These are phyloP conservation scores for Meloidogyne floridensis DNA, from an alignment of 1,140 invertebrate genomes.

Conservation along the genomic window DNA sequence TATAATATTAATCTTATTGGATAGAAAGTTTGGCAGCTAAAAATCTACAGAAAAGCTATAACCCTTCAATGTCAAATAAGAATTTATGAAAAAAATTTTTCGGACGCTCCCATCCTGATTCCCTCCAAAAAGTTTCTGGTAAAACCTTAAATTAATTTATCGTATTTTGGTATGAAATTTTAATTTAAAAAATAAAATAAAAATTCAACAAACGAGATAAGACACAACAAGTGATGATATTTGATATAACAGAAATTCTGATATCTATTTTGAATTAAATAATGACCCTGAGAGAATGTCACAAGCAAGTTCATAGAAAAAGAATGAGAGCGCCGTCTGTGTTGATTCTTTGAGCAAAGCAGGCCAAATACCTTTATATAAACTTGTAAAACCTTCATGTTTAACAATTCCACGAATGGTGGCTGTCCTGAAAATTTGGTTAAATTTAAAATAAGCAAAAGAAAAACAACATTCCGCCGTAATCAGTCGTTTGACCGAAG, in stretches of 20 bases:
- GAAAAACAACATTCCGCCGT: slow-evolving; percentile 20
- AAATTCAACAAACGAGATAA: background rate
- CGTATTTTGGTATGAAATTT: too few species aligned
- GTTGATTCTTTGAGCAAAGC: slow-evolving; percentile 41
- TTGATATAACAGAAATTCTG: background rate
- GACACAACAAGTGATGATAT: background rate
- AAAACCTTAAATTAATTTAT: too few species aligned
- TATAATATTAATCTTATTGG: too few species aligned
- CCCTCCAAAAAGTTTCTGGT: too few species aligned
- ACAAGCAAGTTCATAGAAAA: slow-evolving; percentile 45
- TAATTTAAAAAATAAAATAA: background rate
- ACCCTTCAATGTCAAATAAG: too few species aligned
- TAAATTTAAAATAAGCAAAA: slow-evolving; percentile 18
- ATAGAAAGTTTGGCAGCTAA: too few species aligned
- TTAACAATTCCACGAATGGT: slow-evolving; percentile 9
- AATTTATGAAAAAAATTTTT: background rate
- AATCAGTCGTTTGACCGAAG: slow-evolving; percentile 22
- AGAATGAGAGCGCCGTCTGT: slow-evolving; percentile 45
- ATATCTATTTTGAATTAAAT: background rate
- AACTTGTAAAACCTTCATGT: slow-evolving; percentile 32
- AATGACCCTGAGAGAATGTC: slow-evolving; percentile 27
- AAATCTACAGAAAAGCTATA: too few species aligned
- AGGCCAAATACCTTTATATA: slow-evolving; percentile 47
- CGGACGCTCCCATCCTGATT: too few species aligned
- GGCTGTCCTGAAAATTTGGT: background rate